Percentiles rank a stretch among this genome's conserved stretches.
Evolutionary conservation across 2,888 invertebrate species (phyloP).

Genomic region (Rhabditoides inermis): DNA sequence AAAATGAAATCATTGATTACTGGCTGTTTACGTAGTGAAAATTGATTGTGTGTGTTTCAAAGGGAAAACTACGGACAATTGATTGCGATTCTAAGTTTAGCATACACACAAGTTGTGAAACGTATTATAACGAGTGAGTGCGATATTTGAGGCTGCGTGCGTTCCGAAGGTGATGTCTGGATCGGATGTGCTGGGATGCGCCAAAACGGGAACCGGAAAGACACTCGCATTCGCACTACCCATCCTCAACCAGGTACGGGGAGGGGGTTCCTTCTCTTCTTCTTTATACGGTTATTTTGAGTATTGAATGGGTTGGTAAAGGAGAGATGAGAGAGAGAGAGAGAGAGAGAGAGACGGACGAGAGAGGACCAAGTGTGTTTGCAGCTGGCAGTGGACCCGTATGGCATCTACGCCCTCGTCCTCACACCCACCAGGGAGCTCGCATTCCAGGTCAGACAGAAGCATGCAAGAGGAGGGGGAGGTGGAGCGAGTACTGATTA

Average conservation of each 20-base stretch:
- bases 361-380: no score
- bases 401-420: slow-evolving; percentile 85
- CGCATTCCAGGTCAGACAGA: slow-evolving; percentile 48
- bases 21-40: no score
- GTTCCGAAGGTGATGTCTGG: slow-evolving; percentile 54
- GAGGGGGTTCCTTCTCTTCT: neutral
- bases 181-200: slow-evolving; percentile 83
- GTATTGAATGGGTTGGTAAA: no score
- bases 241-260: slow-evolving; percentile 38
- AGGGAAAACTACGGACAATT: no score
- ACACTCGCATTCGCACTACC: slow-evolving; percentile 81
- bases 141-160: slow-evolving; percentile 31
- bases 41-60: no score
- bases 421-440: slow-evolving; percentile 73
- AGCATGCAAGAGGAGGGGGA: no score
- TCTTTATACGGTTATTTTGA: neutral
- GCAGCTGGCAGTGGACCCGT: slow-evolving; percentile 77
- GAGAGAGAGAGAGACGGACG: no score
- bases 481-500: no score
- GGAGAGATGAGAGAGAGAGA: no score
- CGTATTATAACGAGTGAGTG: neutral
- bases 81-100: no score
- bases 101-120: neutral
- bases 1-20: no score
- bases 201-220: slow-evolving; percentile 95